A percentile compares a stretch with the other conserved stretches of the same genome.
Conservation (phyloP, 2,113 vertebrate genomes). For the Scopus umbretta region DNA sequence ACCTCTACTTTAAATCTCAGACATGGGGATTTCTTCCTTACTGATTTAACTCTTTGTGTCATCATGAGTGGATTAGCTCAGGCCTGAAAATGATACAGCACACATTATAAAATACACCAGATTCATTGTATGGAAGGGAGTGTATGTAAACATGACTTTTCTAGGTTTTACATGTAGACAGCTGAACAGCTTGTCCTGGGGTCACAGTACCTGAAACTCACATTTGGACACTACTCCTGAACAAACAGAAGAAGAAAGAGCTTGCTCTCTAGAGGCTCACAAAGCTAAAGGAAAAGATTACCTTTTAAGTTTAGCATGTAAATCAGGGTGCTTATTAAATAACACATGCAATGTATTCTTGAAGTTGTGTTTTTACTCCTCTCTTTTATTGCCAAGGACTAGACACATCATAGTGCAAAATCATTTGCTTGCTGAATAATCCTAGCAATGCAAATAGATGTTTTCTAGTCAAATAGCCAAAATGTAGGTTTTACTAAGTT, state of each 20-base stretch:
- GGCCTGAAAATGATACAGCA: not conserved
- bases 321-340: not conserved
- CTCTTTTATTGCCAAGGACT: not conserved
- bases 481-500: not conserved
- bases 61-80: not conserved
- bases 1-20: not conserved
- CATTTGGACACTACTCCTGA: not conserved
- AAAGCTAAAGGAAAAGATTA: not conserved
- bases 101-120: not conserved
- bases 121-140: not conserved
- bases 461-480: not conserved
- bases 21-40: not conserved
- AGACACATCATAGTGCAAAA: not conserved
- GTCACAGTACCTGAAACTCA: not conserved
- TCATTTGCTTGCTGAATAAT: not conserved
- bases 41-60: not conserved
- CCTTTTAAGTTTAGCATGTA: not conserved
- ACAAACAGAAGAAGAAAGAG: not conserved
- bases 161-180: not conserved
- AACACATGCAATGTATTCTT: not conserved
- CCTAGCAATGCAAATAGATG: not conserved
- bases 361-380: not conserved
- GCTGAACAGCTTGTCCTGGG: not conserved
- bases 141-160: not conserved
- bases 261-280: not conserved